These are phyloP conservation scores for Netelia inedita DNA, from an alignment of 2,888 invertebrate genomes.

Conservation along the genomic window DNA sequence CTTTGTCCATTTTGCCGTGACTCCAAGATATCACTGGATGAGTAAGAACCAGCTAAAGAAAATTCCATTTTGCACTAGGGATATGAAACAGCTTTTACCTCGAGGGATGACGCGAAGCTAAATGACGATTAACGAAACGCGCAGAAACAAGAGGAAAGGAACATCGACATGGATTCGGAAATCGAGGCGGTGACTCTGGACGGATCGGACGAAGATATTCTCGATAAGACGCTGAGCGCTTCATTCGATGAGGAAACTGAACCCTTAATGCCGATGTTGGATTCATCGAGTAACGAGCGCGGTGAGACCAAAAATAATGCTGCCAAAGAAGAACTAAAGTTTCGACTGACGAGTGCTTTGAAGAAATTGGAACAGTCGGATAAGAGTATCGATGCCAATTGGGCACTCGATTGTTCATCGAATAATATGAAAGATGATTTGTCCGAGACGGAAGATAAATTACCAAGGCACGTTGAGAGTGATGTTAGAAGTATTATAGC, in stretches of 20 bases:
- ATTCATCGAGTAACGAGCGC: conserved; percentile 20
- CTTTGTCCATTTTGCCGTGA: conserved; percentile 11
- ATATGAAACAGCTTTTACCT: conserved; percentile 10
- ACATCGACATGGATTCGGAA: conserved; percentile 56
- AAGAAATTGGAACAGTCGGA: conserved; percentile 72
- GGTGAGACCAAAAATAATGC: conserved; percentile 45
- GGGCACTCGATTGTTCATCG: conserved; percentile 58
- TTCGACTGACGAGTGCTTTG: conserved; percentile 65
- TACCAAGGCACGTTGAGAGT: conserved; percentile 70
- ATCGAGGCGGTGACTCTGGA: conserved; percentile 46
- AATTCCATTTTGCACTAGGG: conserved; percentile 46
- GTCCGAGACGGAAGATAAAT: conserved; percentile 47
- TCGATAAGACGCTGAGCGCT: conserved; percentile 63
- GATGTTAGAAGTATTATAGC: conserved; percentile 72
- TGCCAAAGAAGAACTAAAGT: conserved; percentile 66
- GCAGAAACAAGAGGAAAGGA: background rate
- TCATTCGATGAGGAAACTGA: conserved; percentile 67
- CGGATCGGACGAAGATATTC: conserved; percentile 60
- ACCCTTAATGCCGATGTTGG: conserved; percentile 51
- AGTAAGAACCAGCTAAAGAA: conserved; percentile 4
- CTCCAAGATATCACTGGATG: background rate
- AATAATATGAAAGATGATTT: conserved; percentile 56
- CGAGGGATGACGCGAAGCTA: conserved; percentile 10
- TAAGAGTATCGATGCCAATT: conserved; percentile 62
- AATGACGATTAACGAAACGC: conserved; percentile 19